Percentiles rank a stretch among this genome's conserved stretches.
Conservation (phyloP, 2,797 vertebrate genomes). For the Gambusia yucatana region DNA sequence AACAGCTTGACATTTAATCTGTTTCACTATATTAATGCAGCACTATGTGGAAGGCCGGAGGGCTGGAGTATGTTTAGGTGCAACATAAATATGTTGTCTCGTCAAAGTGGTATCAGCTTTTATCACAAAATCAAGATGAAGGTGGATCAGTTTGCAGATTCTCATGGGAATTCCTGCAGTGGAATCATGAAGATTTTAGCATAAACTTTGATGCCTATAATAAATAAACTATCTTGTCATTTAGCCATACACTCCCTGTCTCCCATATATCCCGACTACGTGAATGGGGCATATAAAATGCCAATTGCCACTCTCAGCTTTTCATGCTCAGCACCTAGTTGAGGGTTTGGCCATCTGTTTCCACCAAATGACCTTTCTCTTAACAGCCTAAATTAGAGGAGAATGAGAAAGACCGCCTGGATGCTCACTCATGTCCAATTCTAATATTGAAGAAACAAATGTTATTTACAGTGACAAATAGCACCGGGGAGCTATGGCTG, state of each 20-base stretch:
- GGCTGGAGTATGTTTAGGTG: conserved; percentile 11
- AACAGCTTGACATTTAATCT: conserved; percentile 27
- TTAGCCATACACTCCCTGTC: conserved; percentile 44
- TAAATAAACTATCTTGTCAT: conserved; percentile 43
- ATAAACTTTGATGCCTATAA: conserved; percentile 31
- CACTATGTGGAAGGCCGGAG: conserved; percentile 8
- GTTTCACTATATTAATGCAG: conserved; percentile 22
- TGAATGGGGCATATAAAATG: conserved; percentile 61
- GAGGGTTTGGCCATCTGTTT: conserved; percentile 78
- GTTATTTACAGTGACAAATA: conserved; percentile 77
- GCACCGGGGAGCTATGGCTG: conserved; percentile 48
- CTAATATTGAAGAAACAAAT: conserved; percentile 73
- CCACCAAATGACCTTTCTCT: conserved; percentile 78
- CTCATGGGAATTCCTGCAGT: conserved; percentile 15
- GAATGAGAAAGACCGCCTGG: conserved; percentile 67
- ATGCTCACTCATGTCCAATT: conserved; percentile 66
- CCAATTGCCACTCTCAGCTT: conserved; percentile 68
- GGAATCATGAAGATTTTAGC: conserved; percentile 19
- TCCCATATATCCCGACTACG: conserved; percentile 46
- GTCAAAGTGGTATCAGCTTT: background rate
- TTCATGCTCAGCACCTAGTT: conserved; percentile 56
- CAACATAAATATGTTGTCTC: background rate
- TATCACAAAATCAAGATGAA: background rate
- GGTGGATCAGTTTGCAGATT: conserved; percentile 1
- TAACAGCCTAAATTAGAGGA: conserved; percentile 77